Percentiles rank a stretch among this genome's conserved stretches.
Conservation (phyloP, 2,113 vertebrate genomes). For the rat (Rattus norvegicus) region DNA sequence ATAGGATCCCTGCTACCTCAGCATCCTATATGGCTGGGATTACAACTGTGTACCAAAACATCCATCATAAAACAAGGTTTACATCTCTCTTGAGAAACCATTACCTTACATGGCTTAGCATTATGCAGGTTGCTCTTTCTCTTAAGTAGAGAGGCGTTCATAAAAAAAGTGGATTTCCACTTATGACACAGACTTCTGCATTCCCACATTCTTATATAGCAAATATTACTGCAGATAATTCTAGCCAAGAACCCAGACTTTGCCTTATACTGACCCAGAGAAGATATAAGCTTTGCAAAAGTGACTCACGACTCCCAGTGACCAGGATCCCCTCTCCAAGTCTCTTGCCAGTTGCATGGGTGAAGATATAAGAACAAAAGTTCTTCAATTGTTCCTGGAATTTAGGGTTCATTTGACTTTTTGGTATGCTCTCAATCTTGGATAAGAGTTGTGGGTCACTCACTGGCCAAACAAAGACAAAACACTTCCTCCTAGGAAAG, state of each 20-base stretch:
- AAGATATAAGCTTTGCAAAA: neutral
- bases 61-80: no score
- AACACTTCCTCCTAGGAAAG: slow-evolving; percentile 76
- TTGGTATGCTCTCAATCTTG: slow-evolving; percentile 46
- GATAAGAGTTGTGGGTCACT: neutral
- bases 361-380: slow-evolving; percentile 71
- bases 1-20: no score
- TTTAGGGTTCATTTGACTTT: slow-evolving; percentile 47
- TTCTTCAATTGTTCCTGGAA: slow-evolving; percentile 61
- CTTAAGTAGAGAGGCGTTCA: neutral
- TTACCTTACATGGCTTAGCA: no score
- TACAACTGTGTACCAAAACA: no score
- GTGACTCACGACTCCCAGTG: slow-evolving; percentile 74
- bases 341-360: slow-evolving; percentile 60
- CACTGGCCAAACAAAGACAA: slow-evolving; percentile 76
- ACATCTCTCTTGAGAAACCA: no score
- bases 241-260: neutral
- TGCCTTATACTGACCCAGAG: neutral
- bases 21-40: no score
- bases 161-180: neutral
- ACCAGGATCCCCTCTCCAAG: slow-evolving; percentile 60
- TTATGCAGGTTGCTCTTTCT: no score
- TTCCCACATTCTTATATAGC: neutral
- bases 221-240: neutral
- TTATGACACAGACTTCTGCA: neutral